Percentiles rank a stretch among this genome's conserved stretches.
Evolutionary conservation across 2,113 vertebrate genomes (phyloP).

Genomic region (Chaetodon auriga): DNA sequence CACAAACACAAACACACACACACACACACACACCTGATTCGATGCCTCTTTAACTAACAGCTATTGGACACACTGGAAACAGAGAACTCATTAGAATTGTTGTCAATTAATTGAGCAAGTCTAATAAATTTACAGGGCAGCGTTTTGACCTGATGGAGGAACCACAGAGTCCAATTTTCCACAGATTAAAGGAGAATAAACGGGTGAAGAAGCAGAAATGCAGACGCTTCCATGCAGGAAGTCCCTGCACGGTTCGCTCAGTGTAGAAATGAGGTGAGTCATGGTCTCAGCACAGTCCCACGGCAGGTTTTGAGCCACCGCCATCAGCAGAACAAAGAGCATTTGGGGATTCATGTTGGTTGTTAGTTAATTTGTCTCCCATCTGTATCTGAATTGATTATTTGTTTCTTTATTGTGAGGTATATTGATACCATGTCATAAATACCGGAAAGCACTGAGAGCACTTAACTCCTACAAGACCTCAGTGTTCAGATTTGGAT

Average conservation of each 20-base stretch:
- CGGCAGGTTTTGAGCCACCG: too few relatives aligned
- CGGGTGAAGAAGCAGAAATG: neutral
- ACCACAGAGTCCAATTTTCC: neutral
- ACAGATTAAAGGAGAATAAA: neutral
- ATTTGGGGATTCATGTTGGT: neutral
- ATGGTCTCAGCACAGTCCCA: too few relatives aligned
- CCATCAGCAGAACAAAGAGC: neutral
- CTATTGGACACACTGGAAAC: neutral
- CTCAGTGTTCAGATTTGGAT: too few relatives aligned
- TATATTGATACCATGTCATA: neutral
- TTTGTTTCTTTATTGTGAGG: neutral
- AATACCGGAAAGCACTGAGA: too few relatives aligned
- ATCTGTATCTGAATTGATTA: neutral
- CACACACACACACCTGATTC: slow-evolving; percentile 24
- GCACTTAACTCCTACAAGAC: too few relatives aligned
- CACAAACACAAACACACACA: slow-evolving; percentile 4
- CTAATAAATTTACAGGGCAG: neutral
- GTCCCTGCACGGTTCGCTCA: too few relatives aligned
- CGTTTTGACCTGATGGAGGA: neutral
- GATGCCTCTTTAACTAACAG: neutral
- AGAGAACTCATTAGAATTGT: slow-evolving; percentile 24
- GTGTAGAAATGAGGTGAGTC: too few relatives aligned
- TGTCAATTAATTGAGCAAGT: neutral
- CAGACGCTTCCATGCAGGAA: neutral
- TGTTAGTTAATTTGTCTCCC: neutral